Percentiles rank a stretch among this genome's conserved stretches.
These are phyloP conservation scores for Pyrrhosoma nymphula DNA, from an alignment of 2,888 invertebrate genomes.

Conservation along the genomic window DNA sequence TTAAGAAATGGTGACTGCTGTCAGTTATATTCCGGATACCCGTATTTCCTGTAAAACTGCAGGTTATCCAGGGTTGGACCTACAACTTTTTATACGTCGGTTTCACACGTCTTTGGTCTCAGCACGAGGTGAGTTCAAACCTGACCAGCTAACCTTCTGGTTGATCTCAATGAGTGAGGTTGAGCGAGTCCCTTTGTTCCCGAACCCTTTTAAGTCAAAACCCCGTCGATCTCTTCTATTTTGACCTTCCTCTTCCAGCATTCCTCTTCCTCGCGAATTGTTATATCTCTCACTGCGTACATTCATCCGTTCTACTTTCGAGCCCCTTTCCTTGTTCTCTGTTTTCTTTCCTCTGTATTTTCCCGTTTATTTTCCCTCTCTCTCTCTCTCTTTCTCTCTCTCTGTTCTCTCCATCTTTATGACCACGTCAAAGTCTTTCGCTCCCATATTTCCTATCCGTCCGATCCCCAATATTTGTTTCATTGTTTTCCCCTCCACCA, in stretches of 20 bases:
- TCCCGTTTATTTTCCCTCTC: not conserved
- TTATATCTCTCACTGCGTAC: not conserved
- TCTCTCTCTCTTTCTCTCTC: not conserved
- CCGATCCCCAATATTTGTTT: slow-evolving; percentile 27
- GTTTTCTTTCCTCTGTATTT: not conserved
- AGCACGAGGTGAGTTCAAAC: too few species aligned
- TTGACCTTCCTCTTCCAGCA: too few species aligned
- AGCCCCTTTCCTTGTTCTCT: not conserved
- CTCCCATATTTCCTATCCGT: not conserved
- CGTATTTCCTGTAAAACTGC: too few species aligned
- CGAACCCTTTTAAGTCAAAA: too few species aligned
- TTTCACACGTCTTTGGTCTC: too few species aligned
- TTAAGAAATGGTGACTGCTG: too few species aligned
- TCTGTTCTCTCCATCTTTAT: not conserved
- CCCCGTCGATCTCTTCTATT: not conserved
- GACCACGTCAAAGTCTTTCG: not conserved
- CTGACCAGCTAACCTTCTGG: too few species aligned
- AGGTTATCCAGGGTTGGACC: too few species aligned
- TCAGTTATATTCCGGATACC: too few species aligned
- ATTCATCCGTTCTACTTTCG: not conserved
- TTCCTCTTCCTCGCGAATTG: not conserved
- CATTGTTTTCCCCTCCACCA: not conserved
- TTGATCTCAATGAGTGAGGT: too few species aligned
- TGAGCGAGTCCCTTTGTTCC: too few species aligned
- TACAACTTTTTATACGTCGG: too few species aligned